Evolutionary conservation across 2,113 vertebrate genomes (phyloP), one percentile per base, ranked within the genome.

Genomic region (Symphodus melops): DNA sequence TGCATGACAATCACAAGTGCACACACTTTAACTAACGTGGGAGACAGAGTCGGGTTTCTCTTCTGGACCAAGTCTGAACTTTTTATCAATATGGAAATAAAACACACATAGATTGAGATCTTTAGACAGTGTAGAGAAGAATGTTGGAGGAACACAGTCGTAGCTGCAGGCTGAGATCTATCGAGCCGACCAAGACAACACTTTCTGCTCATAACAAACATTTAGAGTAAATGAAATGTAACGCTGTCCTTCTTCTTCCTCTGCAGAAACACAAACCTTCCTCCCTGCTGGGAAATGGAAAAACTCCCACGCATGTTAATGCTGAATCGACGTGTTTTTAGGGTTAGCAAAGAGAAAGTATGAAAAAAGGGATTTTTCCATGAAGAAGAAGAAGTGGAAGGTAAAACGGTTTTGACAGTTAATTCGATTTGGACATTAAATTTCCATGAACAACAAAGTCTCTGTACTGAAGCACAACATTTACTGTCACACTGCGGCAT

Each of bases 361-460:
- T 62, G 19, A 44, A 21, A n/a, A 55, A 1, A 16, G 7, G 13
- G 4, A 3, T 1, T 6, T 20, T 0, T 17, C 4, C n/a, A 37
- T 14, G 2, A 37, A 52, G 53, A 25, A 52, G 53, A 25, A n/a
- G 48, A 36, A 72, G 53, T n/a, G 12, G 44, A 8, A 51, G 56
- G 9, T 64, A 33, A 70, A 83, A 68, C 44, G 21, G 42, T 20
- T 76, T 14, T 25, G 65, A 77, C 60, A 23, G 57, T 20, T 12
- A 73, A 79, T 77, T 57, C 1, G 21, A 88, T 86, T 69, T 21
- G 14, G 9, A 25, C 17, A 41, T 60, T 83, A 41, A 51, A 56
- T 67, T 77, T 69, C 19, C 61, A 0, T 51, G 23, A 48, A 20
- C 39, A 65, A 52, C 59, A 59, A 63, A 81, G 37, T 28, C 16